Percentiles rank a stretch among this genome's conserved stretches.
Conservation (phyloP, 2,888 invertebrate species). For the Cataglyphis altisquamis region DNA sequence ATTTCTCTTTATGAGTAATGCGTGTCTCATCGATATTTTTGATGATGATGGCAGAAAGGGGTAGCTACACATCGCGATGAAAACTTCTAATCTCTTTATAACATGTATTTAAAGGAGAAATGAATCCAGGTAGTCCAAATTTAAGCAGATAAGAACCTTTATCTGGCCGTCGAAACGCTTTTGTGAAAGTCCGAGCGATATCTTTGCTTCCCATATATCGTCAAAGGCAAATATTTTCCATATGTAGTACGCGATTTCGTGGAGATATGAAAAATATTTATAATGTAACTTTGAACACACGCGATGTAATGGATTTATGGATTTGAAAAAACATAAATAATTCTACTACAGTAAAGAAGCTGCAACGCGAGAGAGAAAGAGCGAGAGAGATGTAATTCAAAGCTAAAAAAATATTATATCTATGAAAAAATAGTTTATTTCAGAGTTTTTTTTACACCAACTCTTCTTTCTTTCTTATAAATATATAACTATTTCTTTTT, state of each 20-base stretch:
- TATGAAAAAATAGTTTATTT: not conserved
- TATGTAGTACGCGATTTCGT: not conserved
- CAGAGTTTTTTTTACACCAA: not conserved
- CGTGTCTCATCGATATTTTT: slow-evolving; percentile 19
- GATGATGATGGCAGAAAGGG: slow-evolving; percentile 20
- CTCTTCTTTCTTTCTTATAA: too few species aligned
- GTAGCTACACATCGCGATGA: slow-evolving; percentile 63
- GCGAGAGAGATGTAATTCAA: not conserved
- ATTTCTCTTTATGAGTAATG: not conserved
- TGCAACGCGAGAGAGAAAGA: not conserved
- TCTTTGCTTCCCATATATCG: not conserved
- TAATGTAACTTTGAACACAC: not conserved
- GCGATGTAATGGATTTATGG: not conserved
- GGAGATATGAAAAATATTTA: not conserved
- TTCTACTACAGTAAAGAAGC: not conserved
- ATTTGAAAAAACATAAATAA: not conserved
- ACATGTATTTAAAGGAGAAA: slow-evolving; percentile 47
- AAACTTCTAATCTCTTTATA: slow-evolving; percentile 64
- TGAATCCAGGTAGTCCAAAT: slow-evolving; percentile 61
- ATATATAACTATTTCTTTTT: not conserved
- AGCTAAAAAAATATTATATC: not conserved
- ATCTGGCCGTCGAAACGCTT: not conserved
- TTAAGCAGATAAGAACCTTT: slow-evolving; percentile 74
- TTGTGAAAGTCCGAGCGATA: not conserved
- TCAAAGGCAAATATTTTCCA: not conserved